Evolutionary conservation across 2,797 vertebrate species (phyloP), one percentile per base, ranked within the genome.

Genomic region (Oryzias sinensis): DNA sequence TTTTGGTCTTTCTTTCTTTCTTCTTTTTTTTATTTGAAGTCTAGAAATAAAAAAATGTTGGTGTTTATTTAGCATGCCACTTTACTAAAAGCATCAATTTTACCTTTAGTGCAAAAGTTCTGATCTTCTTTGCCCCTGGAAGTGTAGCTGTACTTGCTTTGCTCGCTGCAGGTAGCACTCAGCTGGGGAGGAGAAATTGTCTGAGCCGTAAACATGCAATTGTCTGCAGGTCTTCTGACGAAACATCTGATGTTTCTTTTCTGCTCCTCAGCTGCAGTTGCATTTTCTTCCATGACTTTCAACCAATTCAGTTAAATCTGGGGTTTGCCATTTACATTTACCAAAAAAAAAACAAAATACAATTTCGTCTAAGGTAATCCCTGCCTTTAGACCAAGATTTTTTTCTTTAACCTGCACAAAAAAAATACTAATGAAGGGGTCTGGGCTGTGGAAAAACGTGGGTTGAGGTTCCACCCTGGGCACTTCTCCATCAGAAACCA

Each of bases 401-500:
- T 55, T 81, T 85, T 71, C 37, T 77, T 40, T 66, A 71, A 80
- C 83, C 74, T 74, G 73, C 53, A 43, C 65, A 59, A 52, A 43
- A 70, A 65, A 84, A 58, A 68, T 79, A 85, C 67, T 53, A 77
- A 81, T 82, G 81, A 68, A 18, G 76, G 52, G 62, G 69, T 55
- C 20, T 29, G 46, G 50, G 74, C 68, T 71, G 55, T 68, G 59
- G 49, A 52, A 64, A 54, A 69, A 68, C 42, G 59, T 69, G 57
- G 2, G 11, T 37, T 37, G 33, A 37, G 33, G 33, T 37, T 37
- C 9, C 33, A 37, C 9, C 33, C 11, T 37, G 33, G 33, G 58
- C 61, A 59, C 63, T 56, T 71, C 62, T 64, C 56, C 69, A 43
- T 72, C 62, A 56, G 44, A 43, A 52, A 43, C 49, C 54, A 55